A percentile compares a stretch with the other conserved stretches of the same genome.
phyloP scores from a whole-genome alignment of 2,113 vertebrate species.

The Cyprinodon variegatus region DNA sequence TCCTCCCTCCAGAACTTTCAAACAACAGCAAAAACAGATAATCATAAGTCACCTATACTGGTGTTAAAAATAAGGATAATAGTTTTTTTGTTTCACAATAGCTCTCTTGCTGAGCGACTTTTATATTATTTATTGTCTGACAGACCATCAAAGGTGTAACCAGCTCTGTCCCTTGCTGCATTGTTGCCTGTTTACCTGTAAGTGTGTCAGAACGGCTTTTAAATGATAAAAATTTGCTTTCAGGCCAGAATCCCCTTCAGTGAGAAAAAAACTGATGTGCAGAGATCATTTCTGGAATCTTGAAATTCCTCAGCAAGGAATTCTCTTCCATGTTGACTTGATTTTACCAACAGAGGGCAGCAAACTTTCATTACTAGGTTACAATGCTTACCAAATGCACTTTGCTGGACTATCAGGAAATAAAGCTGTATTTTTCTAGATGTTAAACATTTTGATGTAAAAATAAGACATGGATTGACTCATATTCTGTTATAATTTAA shows the following conservation, averaged over 20 bases:
- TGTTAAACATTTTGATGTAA: not conserved
- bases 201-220: constrained; percentile 28
- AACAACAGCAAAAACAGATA: constrained; percentile 1
- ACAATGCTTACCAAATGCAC: not conserved
- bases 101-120: constrained; percentile 17
- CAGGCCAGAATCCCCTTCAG: constrained; percentile 31
- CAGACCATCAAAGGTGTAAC: constrained; percentile 22
- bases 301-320: not conserved
- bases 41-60: constrained; percentile 11
- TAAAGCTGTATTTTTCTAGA: not conserved
- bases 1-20: constrained; percentile 10
- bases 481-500: not conserved
- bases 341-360: constrained; percentile 53
- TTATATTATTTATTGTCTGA: constrained; percentile 19
- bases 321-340: constrained; percentile 4
- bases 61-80: constrained; percentile 11
- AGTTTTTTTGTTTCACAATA: constrained; percentile 14
- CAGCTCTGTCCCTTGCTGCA: constrained; percentile 36
- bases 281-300: not conserved
- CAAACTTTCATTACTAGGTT: constrained; percentile 16
- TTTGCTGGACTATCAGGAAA: not conserved
- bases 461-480: not conserved
- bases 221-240: constrained; percentile 21
- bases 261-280: constrained; percentile 10
- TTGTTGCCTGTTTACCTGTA: constrained; percentile 26